These are phyloP conservation scores for Cetoscarus ocellatus DNA, from an alignment of 2,797 vertebrate species.

Conservation along the genomic window DNA sequence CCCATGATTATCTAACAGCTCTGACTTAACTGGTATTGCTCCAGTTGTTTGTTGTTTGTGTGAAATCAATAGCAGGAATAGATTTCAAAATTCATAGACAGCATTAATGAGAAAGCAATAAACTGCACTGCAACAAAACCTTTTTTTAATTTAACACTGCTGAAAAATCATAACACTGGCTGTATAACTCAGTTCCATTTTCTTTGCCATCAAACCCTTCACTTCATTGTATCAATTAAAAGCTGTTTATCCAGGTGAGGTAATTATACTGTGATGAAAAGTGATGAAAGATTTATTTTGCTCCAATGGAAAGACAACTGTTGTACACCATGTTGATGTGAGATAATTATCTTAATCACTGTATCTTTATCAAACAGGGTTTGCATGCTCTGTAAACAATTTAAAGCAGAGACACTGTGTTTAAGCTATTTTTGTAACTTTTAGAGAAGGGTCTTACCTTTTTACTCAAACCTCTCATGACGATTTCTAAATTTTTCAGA, in stretches of 20 bases:
- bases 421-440: neutral
- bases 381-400: neutral
- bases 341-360: constrained; percentile 47
- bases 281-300: constrained; percentile 51
- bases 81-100: constrained; percentile 11
- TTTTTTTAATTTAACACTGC: too few relatives aligned
- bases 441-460: neutral
- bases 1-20: constrained; percentile 6
- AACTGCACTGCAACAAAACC: constrained; percentile 15
- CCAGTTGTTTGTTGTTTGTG: neutral
- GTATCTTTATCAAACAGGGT: constrained; percentile 20
- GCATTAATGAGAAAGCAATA: constrained; percentile 19
- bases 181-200: constrained; percentile 27
- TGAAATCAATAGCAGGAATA: neutral
- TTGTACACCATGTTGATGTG: constrained; percentile 29
- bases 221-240: constrained; percentile 33
- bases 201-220: constrained; percentile 16
- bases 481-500: neutral
- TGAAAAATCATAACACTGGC: constrained; percentile 24
- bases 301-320: constrained; percentile 29
- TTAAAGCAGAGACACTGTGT: neutral
- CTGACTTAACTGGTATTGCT: neutral
- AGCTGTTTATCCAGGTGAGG: constrained; percentile 33
- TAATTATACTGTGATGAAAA: constrained; percentile 48
- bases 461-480: neutral